Evolutionary conservation across 2,797 vertebrate species (phyloP), one percentile per base, ranked within the genome.

Genomic region (Saguinus oedipus): DNA sequence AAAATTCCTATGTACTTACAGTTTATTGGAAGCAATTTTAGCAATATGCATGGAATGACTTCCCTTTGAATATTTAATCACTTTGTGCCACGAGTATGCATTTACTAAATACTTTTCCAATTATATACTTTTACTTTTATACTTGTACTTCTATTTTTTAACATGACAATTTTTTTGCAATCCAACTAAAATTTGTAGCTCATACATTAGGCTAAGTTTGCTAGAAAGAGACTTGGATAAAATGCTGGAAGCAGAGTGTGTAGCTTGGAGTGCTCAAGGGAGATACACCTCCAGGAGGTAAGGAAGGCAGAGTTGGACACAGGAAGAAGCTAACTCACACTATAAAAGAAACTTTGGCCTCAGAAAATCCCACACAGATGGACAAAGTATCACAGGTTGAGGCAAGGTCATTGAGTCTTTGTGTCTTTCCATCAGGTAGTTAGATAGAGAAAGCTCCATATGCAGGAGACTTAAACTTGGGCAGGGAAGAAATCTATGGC

Each of bases 71-170:
- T 50, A 17, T 27, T 30, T 9, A 75, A 33, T 82, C 81, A 50
- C 22, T 93, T 86, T 82, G 42, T 89, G 39, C 27, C 46, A 33
- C 76, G 19, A 24, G 27, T 44, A 82, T 14, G n/a, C n/a, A 22
- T 57, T 90, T 87, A 87, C 7, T 64, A 75, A 85, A 86, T 87
- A 59, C 17, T 20, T 81, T 57, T 81, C 17, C 14, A 86, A 81
- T 90, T 64, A 76, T 33, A 19, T 46, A 42, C 42, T 50, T 5
- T 46, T 48, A 53, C 11, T 57, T 6, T 80, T 57, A 76, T 48
- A 89, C 86, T 57, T 59, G 4, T 75, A 55, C n/a, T 96, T 80
- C 26, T 81, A n/a, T 85, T 90, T 93, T 80, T 91, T 90, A 82
- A 22, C 9, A 72, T 36, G n/a, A 26, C 14, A 93, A 50, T 26